Base-by-base conservation (phyloP, 2,888 invertebrate genomes). In the Monoplex corrugatus region DNA sequence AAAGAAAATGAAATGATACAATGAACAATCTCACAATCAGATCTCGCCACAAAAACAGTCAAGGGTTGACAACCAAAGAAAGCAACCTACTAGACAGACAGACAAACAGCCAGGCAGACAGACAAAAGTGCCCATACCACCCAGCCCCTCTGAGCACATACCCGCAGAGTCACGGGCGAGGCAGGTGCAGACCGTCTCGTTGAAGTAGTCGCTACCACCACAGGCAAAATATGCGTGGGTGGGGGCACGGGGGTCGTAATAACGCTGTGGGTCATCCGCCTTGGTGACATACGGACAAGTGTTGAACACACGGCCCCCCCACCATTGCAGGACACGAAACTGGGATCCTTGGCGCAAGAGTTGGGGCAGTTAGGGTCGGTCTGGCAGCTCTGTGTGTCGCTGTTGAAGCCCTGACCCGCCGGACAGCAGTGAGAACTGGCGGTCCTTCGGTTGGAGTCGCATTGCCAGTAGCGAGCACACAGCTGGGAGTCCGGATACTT, bases 381-480 rank as follows among this genome's bases (percentile, higher is more conserved):
- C 40, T 87, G 88, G 80, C 92, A 92, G 16, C 50, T 28, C 16
- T 80, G 45, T 0, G 72, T 44, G 2, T 16, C 3, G 10, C 35
- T 23, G 68, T 90, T 83, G 80, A 90, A 92, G 16, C 87, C 84
- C 86, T 90, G 87, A 16, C 91, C 92, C 10, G 44, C 85, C 16
- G 89, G 88, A 86, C 92, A 92, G 85, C 92, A 92, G 10, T 40
- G 78, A 2, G n/a, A 85, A 28, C n/a, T 40, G 16, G n/a, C 23
- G 19, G 90, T 88, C 28, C 8, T 19, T 1, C 89, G 75, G 44
- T 87, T 84, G n/a, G 40, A 40, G 16, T 86, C 85, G 82, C 92
- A 92, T n/a, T 89, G 80, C 87, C 87, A 90, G 72, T 90, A 92
- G 3, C 83, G 63, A n/a, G 89, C 90, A 40, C 92, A 92, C 6